Percentiles rank a stretch among this genome's conserved stretches.
Evolutionary conservation across 1,140 invertebrate genomes (phyloP).

Genomic region (Calliopsis andreniformis): DNA sequence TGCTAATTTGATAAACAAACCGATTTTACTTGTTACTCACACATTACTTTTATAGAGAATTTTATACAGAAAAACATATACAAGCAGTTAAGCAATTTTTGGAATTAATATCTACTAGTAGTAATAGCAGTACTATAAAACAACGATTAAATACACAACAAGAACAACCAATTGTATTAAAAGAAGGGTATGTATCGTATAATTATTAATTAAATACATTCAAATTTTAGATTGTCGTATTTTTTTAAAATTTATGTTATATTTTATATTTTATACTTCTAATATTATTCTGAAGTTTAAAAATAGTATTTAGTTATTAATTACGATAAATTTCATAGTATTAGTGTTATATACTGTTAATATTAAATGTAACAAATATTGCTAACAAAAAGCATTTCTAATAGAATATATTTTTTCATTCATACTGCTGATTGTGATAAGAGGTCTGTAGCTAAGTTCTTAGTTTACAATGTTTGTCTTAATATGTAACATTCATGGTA

Average conservation of each 20-base stretch:
- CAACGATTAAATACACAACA: constrained; percentile 83
- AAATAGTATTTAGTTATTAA: neutral
- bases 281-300: neutral
- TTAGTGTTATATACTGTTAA: neutral
- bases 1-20: constrained; percentile 24
- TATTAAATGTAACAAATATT: constrained; percentile 25
- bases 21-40: constrained; percentile 32
- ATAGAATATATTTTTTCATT: constrained; percentile 78
- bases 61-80: constrained; percentile 82
- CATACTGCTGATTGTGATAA: constrained; percentile 76
- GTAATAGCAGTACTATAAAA: constrained; percentile 81
- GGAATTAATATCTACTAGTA: constrained; percentile 92
- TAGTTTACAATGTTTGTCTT: neutral
- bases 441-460: constrained; percentile 72
- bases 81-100: constrained; percentile 91
- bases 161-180: constrained; percentile 88
- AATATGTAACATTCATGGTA: neutral
- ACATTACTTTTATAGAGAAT: constrained; percentile 75
- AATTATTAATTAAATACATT: too few species aligned
- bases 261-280: neutral
- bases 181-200: constrained; percentile 90
- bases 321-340: constrained; percentile 17
- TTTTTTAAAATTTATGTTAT: neutral
- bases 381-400: constrained; percentile 65
- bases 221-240: too few species aligned